A percentile compares a stretch with the other conserved stretches of the same genome.
Evolutionary conservation across 2,888 invertebrate genomes (phyloP).

Genomic region (Ischnus inquisitorius): DNA sequence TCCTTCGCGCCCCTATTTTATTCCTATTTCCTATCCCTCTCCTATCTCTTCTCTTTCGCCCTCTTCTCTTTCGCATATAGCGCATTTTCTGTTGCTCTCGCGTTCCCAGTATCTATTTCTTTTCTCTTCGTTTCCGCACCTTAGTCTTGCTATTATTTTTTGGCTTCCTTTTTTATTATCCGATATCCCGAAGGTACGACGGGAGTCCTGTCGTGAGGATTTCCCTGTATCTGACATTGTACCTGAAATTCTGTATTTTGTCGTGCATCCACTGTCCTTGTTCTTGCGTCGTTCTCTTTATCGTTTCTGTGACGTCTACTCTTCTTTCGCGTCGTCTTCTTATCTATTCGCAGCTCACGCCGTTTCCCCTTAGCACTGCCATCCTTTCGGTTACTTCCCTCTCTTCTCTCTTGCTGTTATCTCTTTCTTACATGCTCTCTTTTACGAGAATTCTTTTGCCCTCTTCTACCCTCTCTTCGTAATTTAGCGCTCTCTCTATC

Average conservation of each 20-base stretch:
- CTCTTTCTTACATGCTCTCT: constrained; percentile 26
- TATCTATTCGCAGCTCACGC: constrained; percentile 41
- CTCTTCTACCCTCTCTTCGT: constrained; percentile 21
- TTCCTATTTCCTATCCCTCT: not conserved
- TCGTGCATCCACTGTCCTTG: constrained; percentile 33
- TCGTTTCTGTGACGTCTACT: constrained; percentile 64
- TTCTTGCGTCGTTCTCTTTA: constrained; percentile 66
- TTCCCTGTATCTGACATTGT: not conserved
- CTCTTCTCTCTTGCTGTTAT: constrained; percentile 23
- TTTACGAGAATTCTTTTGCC: constrained; percentile 15
- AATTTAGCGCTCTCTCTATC: constrained; percentile 50
- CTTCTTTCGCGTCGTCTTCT: constrained; percentile 53
- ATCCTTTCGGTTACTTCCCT: not conserved
- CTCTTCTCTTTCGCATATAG: not conserved
- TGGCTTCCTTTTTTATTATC: not conserved
- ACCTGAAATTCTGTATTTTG: not conserved
- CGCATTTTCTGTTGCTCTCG: not conserved
- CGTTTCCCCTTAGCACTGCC: constrained; percentile 29
- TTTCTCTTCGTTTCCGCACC: constrained; percentile 23
- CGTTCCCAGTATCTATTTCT: constrained; percentile 5
- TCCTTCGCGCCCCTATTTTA: constrained; percentile 26
- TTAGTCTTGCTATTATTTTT: not conserved
- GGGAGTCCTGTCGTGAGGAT: not conserved
- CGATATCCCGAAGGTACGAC: not conserved
- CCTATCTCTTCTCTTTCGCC: not conserved